Evolutionary conservation across 2,888 invertebrate genomes (phyloP).

Genomic region (Sphaeridia pumilis): DNA sequence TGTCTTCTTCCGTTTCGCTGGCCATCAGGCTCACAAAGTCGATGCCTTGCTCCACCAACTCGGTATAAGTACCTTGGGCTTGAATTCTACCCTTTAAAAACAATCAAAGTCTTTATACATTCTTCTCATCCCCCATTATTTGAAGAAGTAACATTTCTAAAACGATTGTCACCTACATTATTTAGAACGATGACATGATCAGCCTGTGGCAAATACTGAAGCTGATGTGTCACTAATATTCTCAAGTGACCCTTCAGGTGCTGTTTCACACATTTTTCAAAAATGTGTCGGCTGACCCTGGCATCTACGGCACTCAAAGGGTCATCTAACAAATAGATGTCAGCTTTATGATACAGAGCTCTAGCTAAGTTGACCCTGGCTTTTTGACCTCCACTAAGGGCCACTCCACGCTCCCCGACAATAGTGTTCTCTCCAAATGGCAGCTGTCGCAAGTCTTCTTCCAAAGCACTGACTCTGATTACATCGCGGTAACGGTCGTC

Average conservation of each 20-base stretch:
- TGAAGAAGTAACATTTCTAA: not conserved
- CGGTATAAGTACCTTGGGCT: constrained; percentile 50
- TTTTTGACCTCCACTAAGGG: constrained; percentile 46
- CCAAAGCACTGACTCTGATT: constrained; percentile 21
- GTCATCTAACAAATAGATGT: constrained; percentile 44
- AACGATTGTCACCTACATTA: constrained; percentile 15
- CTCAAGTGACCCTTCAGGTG: constrained; percentile 40
- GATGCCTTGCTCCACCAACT: constrained; percentile 42
- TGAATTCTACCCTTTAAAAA: constrained; percentile 44
- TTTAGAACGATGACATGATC: constrained; percentile 32
- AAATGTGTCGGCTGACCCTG: constrained; percentile 28
- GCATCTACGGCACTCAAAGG: constrained; percentile 46
- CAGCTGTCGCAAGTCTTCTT: constrained; percentile 37
- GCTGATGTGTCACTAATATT: constrained; percentile 59
- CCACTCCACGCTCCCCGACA: constrained; percentile 45
- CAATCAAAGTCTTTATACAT: too few species aligned
- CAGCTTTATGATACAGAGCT: constrained; percentile 26
- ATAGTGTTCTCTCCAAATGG: constrained; percentile 44
- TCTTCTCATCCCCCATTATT: too few species aligned
- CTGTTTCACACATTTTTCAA: constrained; percentile 39
- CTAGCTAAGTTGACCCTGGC: constrained; percentile 42
- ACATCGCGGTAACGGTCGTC: constrained; percentile 17
- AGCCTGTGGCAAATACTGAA: constrained; percentile 45
- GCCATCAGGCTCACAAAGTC: constrained; percentile 38
- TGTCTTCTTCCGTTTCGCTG: constrained; percentile 36